These are phyloP conservation scores for Serrognathus titanus DNA, from an alignment of 2,888 invertebrate genomes.

Conservation along the genomic window DNA sequence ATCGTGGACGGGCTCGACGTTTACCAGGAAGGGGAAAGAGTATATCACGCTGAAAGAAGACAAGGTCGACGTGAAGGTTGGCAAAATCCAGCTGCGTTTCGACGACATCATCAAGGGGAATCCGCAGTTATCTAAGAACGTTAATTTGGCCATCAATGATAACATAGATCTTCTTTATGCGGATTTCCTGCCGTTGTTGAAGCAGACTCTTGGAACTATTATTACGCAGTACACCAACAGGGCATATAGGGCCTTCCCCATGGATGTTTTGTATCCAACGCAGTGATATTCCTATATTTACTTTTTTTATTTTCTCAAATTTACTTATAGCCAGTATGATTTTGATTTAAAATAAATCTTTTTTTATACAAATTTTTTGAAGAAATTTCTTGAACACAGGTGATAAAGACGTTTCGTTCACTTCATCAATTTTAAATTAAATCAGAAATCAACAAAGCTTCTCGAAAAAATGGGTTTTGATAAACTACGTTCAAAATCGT, in stretches of 20 bases:
- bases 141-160: conserved; percentile 42
- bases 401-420: no score
- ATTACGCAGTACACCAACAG: conserved; percentile 24
- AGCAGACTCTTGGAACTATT: conserved; percentile 30
- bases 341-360: no score
- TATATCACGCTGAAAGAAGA: conserved; percentile 1
- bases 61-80: conserved; percentile 14
- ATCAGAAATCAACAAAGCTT: no score
- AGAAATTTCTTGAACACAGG: no score
- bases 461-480: no score
- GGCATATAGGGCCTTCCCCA: background rate
- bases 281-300: no score
- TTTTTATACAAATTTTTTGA: no score
- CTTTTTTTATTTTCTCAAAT: no score
- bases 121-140: conserved; percentile 34
- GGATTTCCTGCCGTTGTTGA: conserved; percentile 41
- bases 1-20: background rate
- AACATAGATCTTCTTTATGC: conserved; percentile 40
- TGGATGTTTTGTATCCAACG: conserved; percentile 28
- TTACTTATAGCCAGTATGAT: no score
- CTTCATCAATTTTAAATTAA: background rate
- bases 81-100: conserved; percentile 31
- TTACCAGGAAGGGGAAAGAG: conserved; percentile 5
- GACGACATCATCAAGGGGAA: conserved; percentile 35
- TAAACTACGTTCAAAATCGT: no score